Base-by-base conservation (phyloP, 1,140 invertebrate species). In the Acromyrmex echinatior region DNA sequence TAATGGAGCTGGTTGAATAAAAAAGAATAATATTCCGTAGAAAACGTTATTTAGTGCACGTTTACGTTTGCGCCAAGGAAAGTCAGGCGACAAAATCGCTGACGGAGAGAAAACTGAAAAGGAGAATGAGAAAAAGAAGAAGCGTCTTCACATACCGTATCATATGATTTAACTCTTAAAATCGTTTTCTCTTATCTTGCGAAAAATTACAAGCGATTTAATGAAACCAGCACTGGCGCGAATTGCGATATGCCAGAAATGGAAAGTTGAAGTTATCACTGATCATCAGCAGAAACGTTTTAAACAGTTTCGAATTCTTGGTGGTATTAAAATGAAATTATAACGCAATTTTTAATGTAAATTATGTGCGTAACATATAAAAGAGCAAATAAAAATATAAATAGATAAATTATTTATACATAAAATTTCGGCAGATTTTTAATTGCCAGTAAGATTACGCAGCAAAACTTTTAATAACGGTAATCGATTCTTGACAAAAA, bases 51-150 rank as follows among this genome's bases (percentile, higher is more conserved):
- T 78, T 79, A 79, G 31, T 49, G 63, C 74, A 18, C 49, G 39
- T 86, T 86, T 86, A 86, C n/a, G 80, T 45, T 74, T 53, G 80
- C 66, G 16, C 18, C 62, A 74, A 66, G 45, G 6, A 79, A 79
- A 86, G 49, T 65, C 62, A 56, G 60, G 31, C 28, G 80, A 84
- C 39, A 74, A 49, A 74, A 84, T 84, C 28, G 45, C 39, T 82
- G 28, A 82, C 80, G 5, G 39, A 62, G 56, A 49, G 56, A 25
- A 82, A 82, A 87, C 9, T 16, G 3, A 28, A 28, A 28, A 58
- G 53, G 12, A 71, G 25, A 21, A 25, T 39, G 31, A 10, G 18
- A 16, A 16, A 31, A n/a, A 10, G 31, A 51, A 10, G 71, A 76
- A 58, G 7, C 16, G 12, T n/a, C 53, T 35, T 80, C 35, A 49